These are phyloP conservation scores for Lanius collurio DNA, from an alignment of 2,113 vertebrate genomes.

Conservation along the genomic window DNA sequence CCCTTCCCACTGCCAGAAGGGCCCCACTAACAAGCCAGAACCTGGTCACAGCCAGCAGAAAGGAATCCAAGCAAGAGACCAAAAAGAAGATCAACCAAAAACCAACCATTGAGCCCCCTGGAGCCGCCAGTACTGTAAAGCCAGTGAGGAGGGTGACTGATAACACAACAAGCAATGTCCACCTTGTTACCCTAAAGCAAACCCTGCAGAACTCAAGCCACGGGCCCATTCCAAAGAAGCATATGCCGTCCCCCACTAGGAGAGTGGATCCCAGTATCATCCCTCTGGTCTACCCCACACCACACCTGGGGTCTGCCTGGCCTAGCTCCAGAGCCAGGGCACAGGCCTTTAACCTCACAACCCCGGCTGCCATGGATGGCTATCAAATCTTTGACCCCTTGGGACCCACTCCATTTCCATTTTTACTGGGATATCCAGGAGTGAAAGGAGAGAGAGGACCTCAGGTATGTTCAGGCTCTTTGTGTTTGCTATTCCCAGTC, in stretches of 20 bases:
- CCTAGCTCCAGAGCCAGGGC: not conserved
- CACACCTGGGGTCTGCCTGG: not conserved
- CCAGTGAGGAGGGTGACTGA: not conserved
- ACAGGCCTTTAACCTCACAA: slow-evolving; percentile 61
- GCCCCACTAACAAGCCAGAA: slow-evolving; percentile 6
- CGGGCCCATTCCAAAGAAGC: slow-evolving; percentile 23
- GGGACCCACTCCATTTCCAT: slow-evolving; percentile 81
- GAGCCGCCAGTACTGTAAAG: not conserved
- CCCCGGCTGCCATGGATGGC: slow-evolving; percentile 75
- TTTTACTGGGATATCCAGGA: slow-evolving; percentile 81
- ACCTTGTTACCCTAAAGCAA: slow-evolving; percentile 50
- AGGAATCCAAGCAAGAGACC: slow-evolving; percentile 34
- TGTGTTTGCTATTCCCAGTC: rapidly evolving
- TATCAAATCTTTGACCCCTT: slow-evolving; percentile 79
- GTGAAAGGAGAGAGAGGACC: slow-evolving; percentile 89
- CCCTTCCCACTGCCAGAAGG: not conserved
- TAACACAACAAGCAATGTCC: not conserved
- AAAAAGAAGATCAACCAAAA: slow-evolving; percentile 58
- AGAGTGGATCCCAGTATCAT: slow-evolving; percentile 57
- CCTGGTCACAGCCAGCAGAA: not conserved
- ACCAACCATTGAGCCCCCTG: not conserved
- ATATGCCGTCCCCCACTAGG: not conserved
- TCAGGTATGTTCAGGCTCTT: slow-evolving; percentile 76
- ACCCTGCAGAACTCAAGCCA: not conserved
- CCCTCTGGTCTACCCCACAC: slow-evolving; percentile 53